Base-by-base conservation (phyloP, 2,113 vertebrate species). In the Lepisosteus osseus region DNA sequence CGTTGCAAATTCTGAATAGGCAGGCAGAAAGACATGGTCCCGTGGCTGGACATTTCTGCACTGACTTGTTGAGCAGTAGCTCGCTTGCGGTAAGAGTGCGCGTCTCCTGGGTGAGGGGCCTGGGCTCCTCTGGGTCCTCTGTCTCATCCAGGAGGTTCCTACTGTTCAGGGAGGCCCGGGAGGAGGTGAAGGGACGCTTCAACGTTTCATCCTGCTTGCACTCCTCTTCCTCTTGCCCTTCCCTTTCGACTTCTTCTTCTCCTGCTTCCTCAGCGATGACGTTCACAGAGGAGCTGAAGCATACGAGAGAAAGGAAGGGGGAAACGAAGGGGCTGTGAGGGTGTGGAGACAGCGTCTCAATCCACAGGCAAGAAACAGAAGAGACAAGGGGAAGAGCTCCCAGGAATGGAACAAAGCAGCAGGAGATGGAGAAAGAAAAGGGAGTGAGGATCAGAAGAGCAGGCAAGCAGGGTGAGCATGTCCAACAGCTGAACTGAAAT, bases 11-110 rank as follows among this genome's bases (percentile, higher is more conserved):
- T 29, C 29, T 41, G 57, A 14, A 15, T 6, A 15, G 59, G 6
- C 42, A 15, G 15, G 57, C 11, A 41, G 47, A 7, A 15, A 63
- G 15, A 63, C 14, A 13, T 11, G 51, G 29, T 15, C 15, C 61
- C 61, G 6, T 62, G 54, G 62, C 17, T 40, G 29, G 42, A 51
- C 3, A 12, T 0, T 29, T 29, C 29, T 29, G 29, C 29, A 88
- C 88, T 90, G 74, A 94, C 90, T 90, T 93, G 83, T 88, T 90
- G 42, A 90, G 84, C 59, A 89, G 80, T 59, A 90, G 77, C 69
- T 91, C 86, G 2, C 89, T 90, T 76, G 90, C 91, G 29, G 89
- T 86, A 54, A 90, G 76, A 8, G 71, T 72, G 72, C 83, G 84
- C 4, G 81, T 85, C 73, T 88, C 71, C 72, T 87, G 76, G 75